A percentile compares a stretch with the other conserved stretches of the same genome.
These are phyloP conservation scores for Marisa cornuarietis DNA, from an alignment of 1,140 invertebrate genomes.

Conservation along the genomic window DNA sequence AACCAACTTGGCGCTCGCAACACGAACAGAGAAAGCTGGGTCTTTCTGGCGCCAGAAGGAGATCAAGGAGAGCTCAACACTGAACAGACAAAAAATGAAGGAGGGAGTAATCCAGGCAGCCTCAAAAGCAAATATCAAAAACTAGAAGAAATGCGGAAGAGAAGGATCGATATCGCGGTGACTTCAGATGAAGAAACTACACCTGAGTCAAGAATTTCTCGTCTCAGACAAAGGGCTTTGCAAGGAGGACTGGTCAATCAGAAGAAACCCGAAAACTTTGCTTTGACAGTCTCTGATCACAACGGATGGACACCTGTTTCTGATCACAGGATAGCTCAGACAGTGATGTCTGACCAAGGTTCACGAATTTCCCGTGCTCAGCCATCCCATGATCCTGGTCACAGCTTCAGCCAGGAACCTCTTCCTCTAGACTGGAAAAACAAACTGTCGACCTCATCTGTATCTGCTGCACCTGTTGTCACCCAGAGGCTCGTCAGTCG, in stretches of 20 bases:
- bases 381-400: background rate
- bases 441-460: too few relatives aligned
- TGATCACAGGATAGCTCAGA: background rate
- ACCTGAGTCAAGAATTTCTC: constrained; percentile 52
- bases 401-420: too few relatives aligned
- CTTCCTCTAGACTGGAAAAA: too few relatives aligned
- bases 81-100: constrained; percentile 2
- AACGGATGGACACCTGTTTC: constrained; percentile 14
- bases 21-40: constrained; percentile 31
- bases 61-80: constrained; percentile 16
- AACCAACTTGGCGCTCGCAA: constrained; percentile 4
- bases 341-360: constrained; percentile 16
- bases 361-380: background rate
- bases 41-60: constrained; percentile 22
- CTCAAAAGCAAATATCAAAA: constrained; percentile 52
- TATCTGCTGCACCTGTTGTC: too few relatives aligned
- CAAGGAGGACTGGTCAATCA: constrained; percentile 37
- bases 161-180: constrained; percentile 52
- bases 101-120: constrained; percentile 26
- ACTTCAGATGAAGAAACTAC: constrained; percentile 60
- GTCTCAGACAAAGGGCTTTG: constrained; percentile 52
- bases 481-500: too few relatives aligned
- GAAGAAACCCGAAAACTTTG: constrained; percentile 1
- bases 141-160: constrained; percentile 56
- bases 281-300: constrained; percentile 13